Evolutionary conservation across 2,888 invertebrate genomes (phyloP).

Genomic region (Melieria omissa): DNA sequence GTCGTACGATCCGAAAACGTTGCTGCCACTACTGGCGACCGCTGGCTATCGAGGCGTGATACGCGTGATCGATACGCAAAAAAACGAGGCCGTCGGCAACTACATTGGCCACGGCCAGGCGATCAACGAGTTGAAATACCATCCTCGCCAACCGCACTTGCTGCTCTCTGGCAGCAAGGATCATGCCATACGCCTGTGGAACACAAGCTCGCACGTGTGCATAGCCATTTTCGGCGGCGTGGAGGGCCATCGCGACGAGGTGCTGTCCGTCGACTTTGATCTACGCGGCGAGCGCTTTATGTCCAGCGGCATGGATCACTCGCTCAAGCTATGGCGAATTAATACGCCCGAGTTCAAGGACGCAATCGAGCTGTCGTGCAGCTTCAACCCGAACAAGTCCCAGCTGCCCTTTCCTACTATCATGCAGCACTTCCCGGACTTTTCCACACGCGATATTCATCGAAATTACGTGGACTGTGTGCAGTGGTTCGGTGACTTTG

Average conservation of each 20-base stretch:
- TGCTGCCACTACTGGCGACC: constrained; percentile 86
- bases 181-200: constrained; percentile 90
- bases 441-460: constrained; percentile 96
- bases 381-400: constrained; percentile 81
- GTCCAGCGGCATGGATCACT: constrained; percentile 99
- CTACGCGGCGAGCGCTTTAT: constrained; percentile 85
- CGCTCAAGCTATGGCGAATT: constrained; percentile 91
- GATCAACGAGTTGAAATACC: constrained; percentile 92
- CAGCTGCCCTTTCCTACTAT: constrained; percentile 88
- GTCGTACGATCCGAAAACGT: constrained; percentile 85
- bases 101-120: constrained; percentile 92
- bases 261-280: constrained; percentile 87
- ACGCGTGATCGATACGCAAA: constrained; percentile 86
- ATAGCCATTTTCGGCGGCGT: constrained; percentile 97
- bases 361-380: constrained; percentile 86
- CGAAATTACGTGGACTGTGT: constrained; percentile 99
- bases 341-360: constrained; percentile 85
- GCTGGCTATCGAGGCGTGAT: constrained; percentile 93
- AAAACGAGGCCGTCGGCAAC: constrained; percentile 85
- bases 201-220: constrained; percentile 92
- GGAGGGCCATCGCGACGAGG: constrained; percentile 95
- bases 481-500: constrained; percentile 94
- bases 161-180: constrained; percentile 86
- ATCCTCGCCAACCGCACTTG: constrained; percentile 89
- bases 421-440: constrained; percentile 94